These are phyloP conservation scores for Trinorchestia longiramus DNA, from an alignment of 1,140 invertebrate genomes.

Conservation along the genomic window DNA sequence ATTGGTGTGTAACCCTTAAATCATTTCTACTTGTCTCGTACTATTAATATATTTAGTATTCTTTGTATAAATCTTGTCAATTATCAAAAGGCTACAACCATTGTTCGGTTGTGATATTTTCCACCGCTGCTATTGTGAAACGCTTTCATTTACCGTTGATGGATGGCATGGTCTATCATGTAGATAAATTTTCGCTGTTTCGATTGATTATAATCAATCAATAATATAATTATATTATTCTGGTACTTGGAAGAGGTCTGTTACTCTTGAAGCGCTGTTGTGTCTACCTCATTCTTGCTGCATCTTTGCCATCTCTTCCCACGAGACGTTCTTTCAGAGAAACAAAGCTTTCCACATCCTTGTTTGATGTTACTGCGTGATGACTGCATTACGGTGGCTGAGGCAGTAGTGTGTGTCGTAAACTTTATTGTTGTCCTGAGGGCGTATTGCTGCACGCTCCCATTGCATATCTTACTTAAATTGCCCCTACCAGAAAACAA, in stretches of 20 bases:
- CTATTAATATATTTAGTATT: neutral
- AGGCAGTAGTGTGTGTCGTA: neutral
- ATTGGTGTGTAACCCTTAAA: too few species aligned
- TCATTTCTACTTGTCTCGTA: too few species aligned
- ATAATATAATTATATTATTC: too few species aligned
- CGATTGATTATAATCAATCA: neutral
- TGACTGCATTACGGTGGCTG: neutral
- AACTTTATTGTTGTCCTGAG: neutral
- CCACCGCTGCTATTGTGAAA: neutral
- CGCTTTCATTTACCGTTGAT: neutral
- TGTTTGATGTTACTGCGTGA: neutral
- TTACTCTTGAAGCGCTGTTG: neutral
- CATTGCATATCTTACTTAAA: too few species aligned
- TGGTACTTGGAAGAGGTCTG: neutral
- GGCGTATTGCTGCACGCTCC: too few species aligned
- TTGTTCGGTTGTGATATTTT: neutral
- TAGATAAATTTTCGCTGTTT: neutral
- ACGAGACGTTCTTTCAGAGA: neutral
- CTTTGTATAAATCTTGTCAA: neutral
- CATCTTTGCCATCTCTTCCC: neutral
- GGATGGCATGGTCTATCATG: neutral
- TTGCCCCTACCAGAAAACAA: too few species aligned
- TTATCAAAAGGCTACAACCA: neutral
- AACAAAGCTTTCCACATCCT: neutral
- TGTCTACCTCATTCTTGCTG: neutral